Evolutionary conservation across 2,888 invertebrate species (phyloP), one percentile per base, ranked within the genome.

Genomic region (Drosophila anomelani): DNA sequence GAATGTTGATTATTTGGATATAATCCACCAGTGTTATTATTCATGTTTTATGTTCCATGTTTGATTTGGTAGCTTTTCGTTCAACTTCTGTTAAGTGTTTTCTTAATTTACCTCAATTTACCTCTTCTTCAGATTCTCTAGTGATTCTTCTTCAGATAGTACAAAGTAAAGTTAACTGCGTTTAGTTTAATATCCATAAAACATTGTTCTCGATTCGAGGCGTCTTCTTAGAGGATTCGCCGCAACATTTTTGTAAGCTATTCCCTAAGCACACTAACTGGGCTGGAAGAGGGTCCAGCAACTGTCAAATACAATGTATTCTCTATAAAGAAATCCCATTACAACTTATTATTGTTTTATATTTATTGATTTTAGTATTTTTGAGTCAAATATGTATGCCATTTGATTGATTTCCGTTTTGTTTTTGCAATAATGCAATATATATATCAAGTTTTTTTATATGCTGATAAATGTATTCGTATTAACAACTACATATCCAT

Each of bases 381-480:
- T 38, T 36, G 34, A 34, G 29, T 41, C 9, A 15, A 15, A 15
- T 61, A 51, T 43, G 49, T 64, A 43, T 51, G 61, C 7, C 38
- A 61, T 34, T 55, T 41, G 55, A 20, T 34, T 46, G 38, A 60
- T 41, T 66, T 36, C 54, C 69, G 32, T 46, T 66, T 67, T 75
- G 56, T 69, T 73, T 72, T 51, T 78, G 79, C 83, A 68, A 76
- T 67, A 58, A 71, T 69, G 77, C 63, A 76, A 78, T 83, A 75
- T 75, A 70, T 69, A 58, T 34, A n/a, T 3, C 59, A 54, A 68
- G 15, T 71, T 70, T 66, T 63, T 56, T 23, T 64, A 39, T 64
- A 39, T 41, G 75, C 77, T 77, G 67, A 79, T 86, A 63, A 64
- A 77, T 70, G 66, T 82, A 68, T 58, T 81, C 67, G 76, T 82